These are phyloP conservation scores for Rhinichthys klamathensis DNA, from an alignment of 2,113 vertebrate species.

Conservation along the genomic window DNA sequence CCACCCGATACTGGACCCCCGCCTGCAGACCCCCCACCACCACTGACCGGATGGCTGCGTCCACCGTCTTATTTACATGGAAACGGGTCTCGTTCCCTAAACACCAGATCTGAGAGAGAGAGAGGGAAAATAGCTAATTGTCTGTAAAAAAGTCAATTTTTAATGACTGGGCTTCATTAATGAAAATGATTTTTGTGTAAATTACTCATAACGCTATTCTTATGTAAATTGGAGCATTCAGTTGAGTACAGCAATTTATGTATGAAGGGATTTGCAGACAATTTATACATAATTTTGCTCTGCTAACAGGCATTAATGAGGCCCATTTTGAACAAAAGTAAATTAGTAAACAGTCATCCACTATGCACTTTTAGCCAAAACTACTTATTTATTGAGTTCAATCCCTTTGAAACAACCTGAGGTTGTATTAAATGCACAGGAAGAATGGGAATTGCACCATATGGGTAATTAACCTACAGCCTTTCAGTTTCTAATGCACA, in stretches of 20 bases:
- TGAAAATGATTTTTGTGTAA: neutral
- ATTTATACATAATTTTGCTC: neutral
- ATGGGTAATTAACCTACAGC: neutral
- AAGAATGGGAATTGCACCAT: neutral
- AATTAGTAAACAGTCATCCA: neutral
- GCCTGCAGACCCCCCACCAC: conserved; percentile 94
- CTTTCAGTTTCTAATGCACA: neutral
- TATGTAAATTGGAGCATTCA: neutral
- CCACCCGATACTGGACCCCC: conserved; percentile 91
- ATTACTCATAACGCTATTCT: neutral
- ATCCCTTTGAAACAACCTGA: neutral
- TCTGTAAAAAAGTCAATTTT: neutral
- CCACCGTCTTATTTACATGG: conserved; percentile 98
- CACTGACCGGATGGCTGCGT: conserved; percentile 94
- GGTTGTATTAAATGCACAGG: neutral
- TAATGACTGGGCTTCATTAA: conserved; percentile 1
- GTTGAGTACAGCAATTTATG: neutral
- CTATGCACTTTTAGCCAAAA: neutral
- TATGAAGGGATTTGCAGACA: neutral
- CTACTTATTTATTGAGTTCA: neutral
- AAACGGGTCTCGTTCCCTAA: conserved; percentile 96
- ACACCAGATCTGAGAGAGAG: conserved; percentile 90
- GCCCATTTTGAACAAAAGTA: conserved; percentile 2
- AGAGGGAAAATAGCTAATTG: neutral
- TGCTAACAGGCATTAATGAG: neutral